Evolutionary conservation across 2,888 invertebrate species (phyloP), one percentile per base, ranked within the genome.

Genomic region (Cryptocephalus primarius): DNA sequence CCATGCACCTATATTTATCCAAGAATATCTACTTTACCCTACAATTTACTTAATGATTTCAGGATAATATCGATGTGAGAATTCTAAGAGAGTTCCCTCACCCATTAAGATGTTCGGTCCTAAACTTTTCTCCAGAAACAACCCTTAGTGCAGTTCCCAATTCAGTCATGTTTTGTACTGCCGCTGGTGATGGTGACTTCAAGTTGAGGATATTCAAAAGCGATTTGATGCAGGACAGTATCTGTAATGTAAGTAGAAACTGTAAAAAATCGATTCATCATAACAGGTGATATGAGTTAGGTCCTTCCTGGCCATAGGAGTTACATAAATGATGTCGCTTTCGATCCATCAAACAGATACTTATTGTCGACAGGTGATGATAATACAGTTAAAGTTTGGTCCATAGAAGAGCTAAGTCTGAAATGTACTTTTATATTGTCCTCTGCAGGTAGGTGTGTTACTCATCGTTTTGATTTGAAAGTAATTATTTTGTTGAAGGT

Each of bases 341-440:
- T 80, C 73, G 83, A 85, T 59, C 76, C 80, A 10, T 79, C 80
- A 47, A 84, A 84, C 31, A 77, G 77, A 47, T 74, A 77, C 55
- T 64, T 88, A 44, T 85, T 83, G 11, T 85, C 85, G n/a, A 81
- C 80, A 1, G 81, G 85, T 55, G 87, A 88, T 68, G 87, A 88
- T 65, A 78, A 81, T 53, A 81, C 83, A 0, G 85, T 84, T 58
- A 77, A 78, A 58, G 69, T 88, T 32, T 87, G 86, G 85, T 67
- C 69, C 32, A 63, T 73, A 4, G 70, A 72, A 8, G 72, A 75
- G 32, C 73, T 71, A 48, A 72, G 74, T 53, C 74, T 75, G 55
- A 65, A 75, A 22, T 72, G 75, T 6, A 77, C 76, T 34, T 81
- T 85, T 59, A 72, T 75, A 48, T 69, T 87, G 13, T 76, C 76